Conservation (phyloP, 1,140 invertebrate species). For the Leptinotarsa texana region DNA sequence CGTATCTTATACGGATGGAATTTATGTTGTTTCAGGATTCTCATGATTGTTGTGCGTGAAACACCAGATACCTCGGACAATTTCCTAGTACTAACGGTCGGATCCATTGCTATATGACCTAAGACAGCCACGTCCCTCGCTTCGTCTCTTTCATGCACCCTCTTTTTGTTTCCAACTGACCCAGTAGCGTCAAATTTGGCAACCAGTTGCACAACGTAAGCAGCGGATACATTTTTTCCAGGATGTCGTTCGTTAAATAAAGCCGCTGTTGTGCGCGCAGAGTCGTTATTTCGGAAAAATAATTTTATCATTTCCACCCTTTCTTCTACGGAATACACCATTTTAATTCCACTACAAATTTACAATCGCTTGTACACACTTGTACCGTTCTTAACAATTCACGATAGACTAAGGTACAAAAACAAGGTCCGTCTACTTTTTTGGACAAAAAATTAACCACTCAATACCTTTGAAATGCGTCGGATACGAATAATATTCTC, state of each 20-base stretch:
- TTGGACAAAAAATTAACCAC: conserved; percentile 19
- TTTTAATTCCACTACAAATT: conserved; percentile 12
- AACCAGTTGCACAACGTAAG: conserved; percentile 18
- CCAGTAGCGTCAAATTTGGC: conserved; percentile 5
- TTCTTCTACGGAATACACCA: conserved; percentile 7
- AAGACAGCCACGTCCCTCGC: conserved; percentile 21
- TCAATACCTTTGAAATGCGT: conserved; percentile 18
- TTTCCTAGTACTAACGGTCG: conserved; percentile 26
- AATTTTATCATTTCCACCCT: conserved; percentile 2
- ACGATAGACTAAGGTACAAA: conserved; percentile 22
- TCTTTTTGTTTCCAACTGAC: conserved; percentile 9
- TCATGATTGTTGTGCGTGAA: conserved; percentile 23
- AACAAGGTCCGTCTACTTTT: conserved; percentile 11
- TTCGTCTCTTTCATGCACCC: conserved; percentile 19
- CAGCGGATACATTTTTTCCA: conserved; percentile 20
- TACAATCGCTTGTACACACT: conserved; percentile 20
- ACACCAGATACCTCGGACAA: conserved; percentile 26
- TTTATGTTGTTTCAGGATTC: conserved; percentile 20
- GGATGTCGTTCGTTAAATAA: conserved; percentile 21
- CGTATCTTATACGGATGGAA: conserved; percentile 23
- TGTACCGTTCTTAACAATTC: conserved; percentile 26
- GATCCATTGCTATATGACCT: conserved; percentile 23
- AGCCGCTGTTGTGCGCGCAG: conserved; percentile 13
- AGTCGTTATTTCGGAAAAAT: conserved; percentile 14
- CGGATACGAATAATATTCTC: conserved; percentile 17